Conservation (phyloP, 2,113 vertebrate species). For the Otocyon megalotis region DNA sequence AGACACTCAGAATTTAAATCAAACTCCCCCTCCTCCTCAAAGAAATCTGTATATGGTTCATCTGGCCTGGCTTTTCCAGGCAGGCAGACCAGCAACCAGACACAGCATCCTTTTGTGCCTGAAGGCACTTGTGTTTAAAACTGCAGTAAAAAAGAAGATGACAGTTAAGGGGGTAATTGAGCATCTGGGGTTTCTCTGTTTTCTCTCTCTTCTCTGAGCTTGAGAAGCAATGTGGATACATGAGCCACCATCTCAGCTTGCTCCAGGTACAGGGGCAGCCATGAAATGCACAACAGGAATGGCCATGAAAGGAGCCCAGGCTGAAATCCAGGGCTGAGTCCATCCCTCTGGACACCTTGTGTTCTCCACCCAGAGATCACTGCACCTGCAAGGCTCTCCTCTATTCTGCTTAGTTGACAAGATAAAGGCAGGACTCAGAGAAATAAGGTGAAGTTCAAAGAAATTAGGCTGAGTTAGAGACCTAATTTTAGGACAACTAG, state of each 20-base stretch:
- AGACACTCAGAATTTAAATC: constrained; percentile 42
- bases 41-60: neutral
- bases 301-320: neutral
- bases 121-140: neutral
- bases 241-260: constrained; percentile 39
- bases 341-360: no score
- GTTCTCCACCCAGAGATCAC: neutral
- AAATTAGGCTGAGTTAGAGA: constrained; percentile 10
- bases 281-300: neutral
- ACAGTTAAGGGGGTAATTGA: constrained; percentile 14
- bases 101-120: neutral
- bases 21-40: neutral
- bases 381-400: neutral
- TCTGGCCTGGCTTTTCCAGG: neutral
- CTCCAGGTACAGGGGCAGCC: neutral
- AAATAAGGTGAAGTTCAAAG: neutral
- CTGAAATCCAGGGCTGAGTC: neutral
- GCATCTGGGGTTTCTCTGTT: constrained; percentile 60
- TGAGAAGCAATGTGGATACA: neutral
- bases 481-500: neutral
- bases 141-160: neutral
- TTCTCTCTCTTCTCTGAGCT: neutral
- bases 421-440: neutral
- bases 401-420: neutral
- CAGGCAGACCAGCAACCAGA: neutral